Conservation (phyloP, 1,140 invertebrate species). For the Asobara japonica region DNA sequence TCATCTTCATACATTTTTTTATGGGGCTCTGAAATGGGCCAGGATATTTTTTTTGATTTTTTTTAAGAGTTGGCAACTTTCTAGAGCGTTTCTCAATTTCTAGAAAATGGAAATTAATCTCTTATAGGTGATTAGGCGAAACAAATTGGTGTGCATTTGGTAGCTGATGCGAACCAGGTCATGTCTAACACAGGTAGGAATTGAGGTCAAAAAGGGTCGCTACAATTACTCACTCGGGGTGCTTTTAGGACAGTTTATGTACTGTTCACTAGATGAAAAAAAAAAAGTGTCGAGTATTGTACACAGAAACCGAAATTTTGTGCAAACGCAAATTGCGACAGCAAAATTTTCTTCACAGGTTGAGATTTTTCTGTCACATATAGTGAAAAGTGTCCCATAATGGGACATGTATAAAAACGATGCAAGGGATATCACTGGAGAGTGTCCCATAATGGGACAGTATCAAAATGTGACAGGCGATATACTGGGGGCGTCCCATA, state of each 20-base stretch:
- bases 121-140: background rate
- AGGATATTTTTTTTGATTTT: background rate
- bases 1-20: too few species aligned
- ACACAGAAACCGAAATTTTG: too few species aligned
- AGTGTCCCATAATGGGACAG: too few species aligned
- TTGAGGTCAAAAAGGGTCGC: slow-evolving; percentile 4
- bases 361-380: too few species aligned
- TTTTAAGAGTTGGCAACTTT: background rate
- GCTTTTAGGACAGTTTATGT: background rate
- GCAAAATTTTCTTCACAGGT: too few species aligned
- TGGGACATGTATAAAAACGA: too few species aligned
- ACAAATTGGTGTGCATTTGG: background rate
- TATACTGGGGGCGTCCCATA: too few species aligned
- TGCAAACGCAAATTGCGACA: too few species aligned
- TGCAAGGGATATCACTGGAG: too few species aligned
- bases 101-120: background rate
- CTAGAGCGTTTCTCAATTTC: background rate
- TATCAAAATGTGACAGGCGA: too few species aligned
- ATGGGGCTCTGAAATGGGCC: background rate
- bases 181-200: slow-evolving; percentile 7
- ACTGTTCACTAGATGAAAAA: background rate
- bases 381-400: too few species aligned
- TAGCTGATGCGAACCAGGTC: background rate
- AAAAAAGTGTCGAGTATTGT: background rate
- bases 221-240: background rate